These are phyloP conservation scores for Hydroisotoma schaefferi DNA, from an alignment of 2,888 invertebrate species.

Conservation along the genomic window DNA sequence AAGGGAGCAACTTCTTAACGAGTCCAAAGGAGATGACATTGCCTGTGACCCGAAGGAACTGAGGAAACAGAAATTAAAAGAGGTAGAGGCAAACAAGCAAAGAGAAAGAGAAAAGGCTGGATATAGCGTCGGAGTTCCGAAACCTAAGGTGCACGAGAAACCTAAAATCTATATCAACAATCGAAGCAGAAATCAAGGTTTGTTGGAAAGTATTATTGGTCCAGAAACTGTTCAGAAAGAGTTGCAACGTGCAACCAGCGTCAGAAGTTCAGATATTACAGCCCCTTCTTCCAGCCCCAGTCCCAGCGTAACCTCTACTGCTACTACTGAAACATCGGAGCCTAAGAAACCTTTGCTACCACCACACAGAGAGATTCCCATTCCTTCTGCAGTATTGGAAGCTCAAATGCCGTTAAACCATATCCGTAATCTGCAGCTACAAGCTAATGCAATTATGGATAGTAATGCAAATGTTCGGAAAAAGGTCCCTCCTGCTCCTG, in stretches of 20 bases:
- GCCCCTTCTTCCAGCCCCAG: not conserved
- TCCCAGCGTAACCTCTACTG: not conserved
- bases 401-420: not conserved
- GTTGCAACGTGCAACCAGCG: not conserved
- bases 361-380: not conserved
- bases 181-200: constrained; percentile 18
- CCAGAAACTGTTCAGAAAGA: not conserved
- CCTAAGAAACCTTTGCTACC: not conserved
- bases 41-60: constrained; percentile 1
- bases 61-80: constrained; percentile 8
- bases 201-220: constrained; percentile 18
- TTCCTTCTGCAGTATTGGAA: not conserved
- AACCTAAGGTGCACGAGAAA: not conserved
- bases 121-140: constrained; percentile 1
- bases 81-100: constrained; percentile 14
- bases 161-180: constrained; percentile 18
- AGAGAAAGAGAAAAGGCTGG: not conserved
- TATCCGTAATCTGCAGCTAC: no score
- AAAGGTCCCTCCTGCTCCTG: not conserved
- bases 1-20: not conserved
- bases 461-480: not conserved
- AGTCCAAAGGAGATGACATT: not conserved
- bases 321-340: not conserved
- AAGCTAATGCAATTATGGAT: no score
- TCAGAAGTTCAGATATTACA: not conserved